Evolutionary conservation across 2,888 invertebrate genomes (phyloP).

Genomic region (Anoplius nigerrimus): DNA sequence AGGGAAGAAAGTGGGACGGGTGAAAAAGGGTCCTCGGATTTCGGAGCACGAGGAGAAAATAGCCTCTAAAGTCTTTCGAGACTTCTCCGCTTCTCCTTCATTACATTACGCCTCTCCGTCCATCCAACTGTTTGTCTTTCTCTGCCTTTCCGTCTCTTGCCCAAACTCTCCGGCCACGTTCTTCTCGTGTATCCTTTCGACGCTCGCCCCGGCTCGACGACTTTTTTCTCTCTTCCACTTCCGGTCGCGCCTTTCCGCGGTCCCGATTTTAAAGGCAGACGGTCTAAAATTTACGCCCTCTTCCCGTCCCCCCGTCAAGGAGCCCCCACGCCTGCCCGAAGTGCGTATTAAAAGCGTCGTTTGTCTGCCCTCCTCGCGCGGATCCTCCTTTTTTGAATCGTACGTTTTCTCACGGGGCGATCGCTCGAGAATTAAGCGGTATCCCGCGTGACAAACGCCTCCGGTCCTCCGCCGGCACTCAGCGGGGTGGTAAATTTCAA

Average conservation of each 20-base stretch:
- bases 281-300: background rate
- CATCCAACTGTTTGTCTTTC: no score
- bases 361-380: no score
- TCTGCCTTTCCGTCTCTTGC: no score
- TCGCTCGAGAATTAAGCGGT: no score
- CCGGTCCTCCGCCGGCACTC: no score
- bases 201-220: background rate
- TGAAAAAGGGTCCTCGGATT: no score
- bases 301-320: conserved; percentile 5
- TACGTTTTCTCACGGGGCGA: background rate
- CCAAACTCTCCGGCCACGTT: conserved; percentile 39
- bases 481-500: no score
- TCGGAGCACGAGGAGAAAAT: conserved; percentile 46
- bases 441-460: no score
- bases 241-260: conserved; percentile 46
- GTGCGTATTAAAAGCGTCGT: conserved; percentile 1
- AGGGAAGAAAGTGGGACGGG: conserved; percentile 1
- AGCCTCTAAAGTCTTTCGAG: conserved; percentile 37
- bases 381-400: background rate
- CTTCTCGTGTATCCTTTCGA: no score
- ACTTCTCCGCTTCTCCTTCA: no score
- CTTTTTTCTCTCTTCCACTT: conserved; percentile 49
- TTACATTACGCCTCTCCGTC: no score
- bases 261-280: conserved; percentile 37
- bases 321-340: background rate